Percentiles rank a stretch among this genome's conserved stretches.
phyloP scores from a whole-genome alignment of 2,113 vertebrate genomes.

The Rhabdornis inornatus region DNA sequence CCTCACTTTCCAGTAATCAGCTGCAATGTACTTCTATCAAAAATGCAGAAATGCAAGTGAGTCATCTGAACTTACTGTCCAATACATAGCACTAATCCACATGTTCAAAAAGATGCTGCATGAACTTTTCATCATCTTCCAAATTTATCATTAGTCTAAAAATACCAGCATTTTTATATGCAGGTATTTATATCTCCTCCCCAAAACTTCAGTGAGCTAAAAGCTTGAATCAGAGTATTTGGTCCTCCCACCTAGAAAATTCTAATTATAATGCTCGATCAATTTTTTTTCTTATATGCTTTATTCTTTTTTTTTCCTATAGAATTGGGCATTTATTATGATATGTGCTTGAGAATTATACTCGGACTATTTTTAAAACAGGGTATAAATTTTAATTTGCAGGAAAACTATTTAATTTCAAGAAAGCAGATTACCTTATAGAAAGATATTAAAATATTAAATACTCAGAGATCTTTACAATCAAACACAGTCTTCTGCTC shows the following conservation, averaged over 20 bases:
- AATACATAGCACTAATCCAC: background rate
- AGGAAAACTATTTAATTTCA: background rate
- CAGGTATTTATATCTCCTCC: background rate
- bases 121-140: background rate
- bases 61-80: background rate
- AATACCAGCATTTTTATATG: background rate
- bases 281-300: background rate
- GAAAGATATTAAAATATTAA: background rate
- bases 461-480: background rate
- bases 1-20: background rate
- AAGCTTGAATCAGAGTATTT: background rate
- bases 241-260: background rate
- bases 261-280: background rate
- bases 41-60: background rate
- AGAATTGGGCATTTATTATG: background rate
- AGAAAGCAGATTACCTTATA: background rate
- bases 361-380: background rate
- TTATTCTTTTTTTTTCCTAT: background rate
- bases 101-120: background rate
- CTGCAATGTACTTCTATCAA: background rate
- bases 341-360: background rate
- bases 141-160: background rate
- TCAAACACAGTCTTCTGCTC: background rate
- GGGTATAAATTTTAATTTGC: constrained; percentile 34
- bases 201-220: background rate